phyloP scores from a whole-genome alignment of 2,113 vertebrate genomes.

The Mormoops blainvillei region DNA sequence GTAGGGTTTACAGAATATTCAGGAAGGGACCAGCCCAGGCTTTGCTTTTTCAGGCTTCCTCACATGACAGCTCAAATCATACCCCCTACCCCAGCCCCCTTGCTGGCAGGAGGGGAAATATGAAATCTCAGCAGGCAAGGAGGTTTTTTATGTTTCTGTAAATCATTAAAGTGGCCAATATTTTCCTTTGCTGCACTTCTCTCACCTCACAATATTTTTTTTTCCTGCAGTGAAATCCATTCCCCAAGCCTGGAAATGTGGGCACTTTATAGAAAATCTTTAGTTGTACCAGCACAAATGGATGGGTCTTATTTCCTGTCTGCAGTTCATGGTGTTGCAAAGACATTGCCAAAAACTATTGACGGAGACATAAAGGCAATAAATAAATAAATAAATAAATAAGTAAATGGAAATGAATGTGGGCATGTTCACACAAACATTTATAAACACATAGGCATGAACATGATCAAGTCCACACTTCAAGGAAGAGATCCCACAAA shows the following conservation, averaged over 20 bases:
- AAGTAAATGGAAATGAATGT: conserved; percentile 38
- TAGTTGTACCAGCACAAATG: conserved; percentile 80
- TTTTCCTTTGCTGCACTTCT: conserved; percentile 79
- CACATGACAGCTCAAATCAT: conserved; percentile 35
- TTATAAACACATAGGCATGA: background rate
- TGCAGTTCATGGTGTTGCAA: conserved; percentile 77
- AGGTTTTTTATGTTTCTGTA: conserved; percentile 77
- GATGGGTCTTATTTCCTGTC: conserved; percentile 82
- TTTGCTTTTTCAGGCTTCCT: conserved; percentile 42
- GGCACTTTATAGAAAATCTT: conserved; percentile 86
- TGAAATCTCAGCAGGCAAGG: conserved; percentile 62
- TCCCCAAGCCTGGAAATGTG: conserved; percentile 79
- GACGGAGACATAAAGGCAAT: conserved; percentile 44
- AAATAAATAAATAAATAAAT: background rate
- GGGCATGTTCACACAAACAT: background rate
- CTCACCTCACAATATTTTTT: conserved; percentile 75
- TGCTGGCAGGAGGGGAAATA: conserved; percentile 63
- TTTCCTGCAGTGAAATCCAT: conserved; percentile 82
- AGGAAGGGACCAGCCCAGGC: conserved; percentile 9
- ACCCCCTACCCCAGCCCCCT: background rate
- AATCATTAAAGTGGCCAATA: conserved; percentile 82
- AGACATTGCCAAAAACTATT: conserved; percentile 74
- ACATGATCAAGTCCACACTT: background rate
- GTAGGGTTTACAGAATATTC: conserved; percentile 47
- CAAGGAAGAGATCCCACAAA: background rate